Conservation (phyloP, 2,797 vertebrate genomes). For the Esox lucius region DNA sequence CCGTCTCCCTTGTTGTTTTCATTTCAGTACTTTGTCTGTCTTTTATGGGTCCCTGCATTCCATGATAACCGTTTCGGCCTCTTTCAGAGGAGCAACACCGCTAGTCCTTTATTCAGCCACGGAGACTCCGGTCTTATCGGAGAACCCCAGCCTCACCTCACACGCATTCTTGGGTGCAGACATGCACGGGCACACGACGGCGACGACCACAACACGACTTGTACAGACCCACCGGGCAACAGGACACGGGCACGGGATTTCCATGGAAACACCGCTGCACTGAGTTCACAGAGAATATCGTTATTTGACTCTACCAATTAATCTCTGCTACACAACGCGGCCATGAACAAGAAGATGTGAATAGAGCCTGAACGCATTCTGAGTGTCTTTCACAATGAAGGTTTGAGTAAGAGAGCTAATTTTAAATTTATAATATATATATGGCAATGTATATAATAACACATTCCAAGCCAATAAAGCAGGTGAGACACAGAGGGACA, state of each 20-base stretch:
- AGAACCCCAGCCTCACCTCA: constrained; percentile 13
- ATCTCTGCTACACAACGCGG: not conserved
- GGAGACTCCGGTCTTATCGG: constrained; percentile 17
- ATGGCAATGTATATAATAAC: no score
- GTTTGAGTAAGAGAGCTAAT: no score
- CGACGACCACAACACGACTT: not conserved
- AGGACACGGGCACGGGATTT: constrained; percentile 7
- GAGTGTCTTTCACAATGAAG: not conserved
- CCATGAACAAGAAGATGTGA: not conserved
- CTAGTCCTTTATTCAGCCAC: not conserved
- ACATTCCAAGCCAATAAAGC: no score
- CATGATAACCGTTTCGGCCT: constrained; percentile 10
- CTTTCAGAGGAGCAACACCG: not conserved
- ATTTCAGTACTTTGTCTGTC: not conserved
- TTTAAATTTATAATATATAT: no score
- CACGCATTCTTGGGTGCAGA: not conserved
- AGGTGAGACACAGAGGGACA: not conserved
- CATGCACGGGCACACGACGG: not conserved
- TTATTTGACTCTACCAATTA: not conserved
- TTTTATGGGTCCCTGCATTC: not conserved
- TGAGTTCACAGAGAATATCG: constrained; percentile 8
- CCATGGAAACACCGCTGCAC: constrained; percentile 40
- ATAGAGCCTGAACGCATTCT: not conserved
- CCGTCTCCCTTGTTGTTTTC: constrained; percentile 2
- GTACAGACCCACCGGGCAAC: not conserved